Evolutionary conservation across 2,888 invertebrate genomes (phyloP).

Genomic region (Piscicola geometra): DNA sequence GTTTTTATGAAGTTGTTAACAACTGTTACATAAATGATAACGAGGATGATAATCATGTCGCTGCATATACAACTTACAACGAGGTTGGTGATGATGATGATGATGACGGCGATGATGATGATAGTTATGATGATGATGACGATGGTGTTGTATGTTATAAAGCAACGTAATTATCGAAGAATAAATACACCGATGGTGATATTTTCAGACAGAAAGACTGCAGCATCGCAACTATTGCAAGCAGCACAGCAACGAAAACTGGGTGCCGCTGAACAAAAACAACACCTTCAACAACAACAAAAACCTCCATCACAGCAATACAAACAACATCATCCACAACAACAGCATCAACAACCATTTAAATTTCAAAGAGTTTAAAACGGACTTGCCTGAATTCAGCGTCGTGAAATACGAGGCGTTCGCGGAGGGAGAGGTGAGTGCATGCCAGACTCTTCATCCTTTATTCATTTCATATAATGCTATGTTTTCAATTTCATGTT

Average conservation of each 20-base stretch:
- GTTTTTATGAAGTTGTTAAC: background rate
- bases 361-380: no score
- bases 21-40: background rate
- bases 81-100: background rate
- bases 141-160: no score
- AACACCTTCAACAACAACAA: background rate
- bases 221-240: background rate
- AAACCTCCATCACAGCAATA: constrained; percentile 7
- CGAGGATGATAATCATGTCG: background rate
- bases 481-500: no score
- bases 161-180: no score
- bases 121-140: no score
- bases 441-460: no score
- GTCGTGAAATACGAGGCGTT: constrained; percentile 13
- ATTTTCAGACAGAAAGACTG: background rate
- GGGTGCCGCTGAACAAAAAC: background rate
- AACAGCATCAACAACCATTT: no score
- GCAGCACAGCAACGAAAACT: constrained; percentile 9
- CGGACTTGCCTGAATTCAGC: background rate
- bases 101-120: no score
- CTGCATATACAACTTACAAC: background rate
- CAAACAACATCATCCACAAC: constrained; percentile 14
- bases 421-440: constrained; percentile 7
- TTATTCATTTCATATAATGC: no score
- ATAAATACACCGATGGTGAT: no score